Evolutionary conservation across 2,888 invertebrate genomes (phyloP), one percentile per base, ranked within the genome.

Genomic region (Sphaeridia pumilis): DNA sequence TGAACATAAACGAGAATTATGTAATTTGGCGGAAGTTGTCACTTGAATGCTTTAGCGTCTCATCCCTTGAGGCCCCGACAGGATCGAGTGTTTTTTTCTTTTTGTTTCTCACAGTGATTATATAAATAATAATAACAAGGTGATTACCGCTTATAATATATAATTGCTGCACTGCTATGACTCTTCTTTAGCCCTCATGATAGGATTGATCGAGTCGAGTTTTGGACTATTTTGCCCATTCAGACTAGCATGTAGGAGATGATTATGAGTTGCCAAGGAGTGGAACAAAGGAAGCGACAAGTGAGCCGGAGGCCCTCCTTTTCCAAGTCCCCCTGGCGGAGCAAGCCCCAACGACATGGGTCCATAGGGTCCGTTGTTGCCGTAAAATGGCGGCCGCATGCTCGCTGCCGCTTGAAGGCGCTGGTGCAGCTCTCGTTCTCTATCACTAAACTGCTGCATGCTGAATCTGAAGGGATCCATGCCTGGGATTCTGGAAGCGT

Each of bases 171-270:
- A 5, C 38, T 46, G 52, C 53, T 49, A 58, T 51, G 58, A 54
- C 28, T 58, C 58, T 54, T 56, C 56, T 35, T 58, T 58, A 34
- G 49, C 42, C 45, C 50, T 46, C 25, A 46, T 41, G 46, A 47
- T 31, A 17, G 45, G 41, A 41, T 43, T 47, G 21, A 35, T 24
- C 35, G 43, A 41, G 22, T 54, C 49, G 31, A 41, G 28, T 46
- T 47, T 57, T 46, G 64, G 61, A 55, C 61, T 61, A 38, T 49
- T 55, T 20, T 56, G 59, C 53, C 63, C 61, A 57, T 63, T 63
- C 57, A 60, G 61, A 61, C 61, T 61, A 61, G 63, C 58, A 55
- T 61, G 57, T 41, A 57, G 57, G 42, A 54, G 57, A 55, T 57
- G 59, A 36, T 54, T 55, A 31, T 52, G 56, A 36, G 58, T 44